phyloP scores from a whole-genome alignment of 2,888 invertebrate genomes.

The Diaprepes abbreviatus region DNA sequence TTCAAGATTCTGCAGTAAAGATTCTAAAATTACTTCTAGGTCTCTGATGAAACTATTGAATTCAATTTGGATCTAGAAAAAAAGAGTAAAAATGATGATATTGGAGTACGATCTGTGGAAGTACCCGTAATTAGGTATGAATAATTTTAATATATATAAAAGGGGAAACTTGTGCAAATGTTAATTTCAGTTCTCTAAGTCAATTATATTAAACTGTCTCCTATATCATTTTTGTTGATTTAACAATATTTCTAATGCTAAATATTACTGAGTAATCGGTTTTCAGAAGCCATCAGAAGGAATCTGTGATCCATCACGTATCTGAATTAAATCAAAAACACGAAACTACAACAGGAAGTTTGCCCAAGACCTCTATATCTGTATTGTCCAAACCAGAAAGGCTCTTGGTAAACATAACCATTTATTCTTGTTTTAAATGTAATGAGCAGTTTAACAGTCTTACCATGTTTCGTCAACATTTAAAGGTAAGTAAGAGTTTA shows the following conservation, averaged over 20 bases:
- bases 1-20: too few relatives aligned
- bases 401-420: constrained; percentile 2
- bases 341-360: background rate
- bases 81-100: background rate
- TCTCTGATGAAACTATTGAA: background rate
- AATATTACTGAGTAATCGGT: too few relatives aligned
- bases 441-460: constrained; percentile 57
- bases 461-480: constrained; percentile 59
- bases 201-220: too few relatives aligned
- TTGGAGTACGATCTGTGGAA: background rate
- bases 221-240: too few relatives aligned
- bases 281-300: constrained; percentile 18
- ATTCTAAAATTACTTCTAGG: background rate
- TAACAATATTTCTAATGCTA: too few relatives aligned
- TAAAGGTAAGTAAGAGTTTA: constrained; percentile 51
- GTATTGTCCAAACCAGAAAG: constrained; percentile 43
- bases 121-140: constrained; percentile 11
- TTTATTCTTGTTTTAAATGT: constrained; percentile 58
- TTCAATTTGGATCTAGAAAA: background rate
- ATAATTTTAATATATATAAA: too few relatives aligned
- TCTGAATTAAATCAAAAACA: background rate
- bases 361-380: too few relatives aligned
- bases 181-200: too few relatives aligned
- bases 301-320: constrained; percentile 28
- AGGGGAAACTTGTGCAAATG: too few relatives aligned